Percentiles rank a stretch among this genome's conserved stretches.
Evolutionary conservation across 2,888 invertebrate species (phyloP).

Genomic region (Empis livida): DNA sequence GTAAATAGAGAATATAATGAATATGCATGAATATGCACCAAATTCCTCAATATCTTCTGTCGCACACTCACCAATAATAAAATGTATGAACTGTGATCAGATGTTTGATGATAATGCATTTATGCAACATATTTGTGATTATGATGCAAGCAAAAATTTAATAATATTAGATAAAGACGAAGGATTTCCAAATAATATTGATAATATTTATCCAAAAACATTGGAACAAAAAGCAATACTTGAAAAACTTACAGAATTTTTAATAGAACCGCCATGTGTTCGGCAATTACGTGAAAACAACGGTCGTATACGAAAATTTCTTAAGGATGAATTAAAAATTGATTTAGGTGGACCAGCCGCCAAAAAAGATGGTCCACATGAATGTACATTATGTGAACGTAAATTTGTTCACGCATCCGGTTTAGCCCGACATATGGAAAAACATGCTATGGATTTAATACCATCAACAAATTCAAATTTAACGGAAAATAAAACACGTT

Average conservation of each 20-base stretch:
- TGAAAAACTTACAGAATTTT: neutral
- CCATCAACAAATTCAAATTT: conserved; percentile 15
- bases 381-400: conserved; percentile 32
- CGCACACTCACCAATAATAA: conserved; percentile 16
- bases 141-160: conserved; percentile 18
- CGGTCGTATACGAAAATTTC: conserved; percentile 28
- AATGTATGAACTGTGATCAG: conserved; percentile 26
- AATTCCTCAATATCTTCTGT: neutral
- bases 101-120: conserved; percentile 21
- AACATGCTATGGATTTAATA: conserved; percentile 30
- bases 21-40: neutral
- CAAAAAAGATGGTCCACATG: conserved; percentile 27
- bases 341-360: conserved; percentile 7
- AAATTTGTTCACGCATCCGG: conserved; percentile 35
- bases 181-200: neutral
- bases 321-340: conserved; percentile 31
- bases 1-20: neutral
- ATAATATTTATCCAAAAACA: neutral
- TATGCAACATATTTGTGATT: conserved; percentile 23
- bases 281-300: conserved; percentile 30
- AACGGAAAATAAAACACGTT: conserved; percentile 14
- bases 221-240: neutral
- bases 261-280: conserved; percentile 19
- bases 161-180: conserved; percentile 6
- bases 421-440: conserved; percentile 33